Evolutionary conservation across 2,797 vertebrate genomes (phyloP).

Genomic region (Austrolebias charrua): DNA sequence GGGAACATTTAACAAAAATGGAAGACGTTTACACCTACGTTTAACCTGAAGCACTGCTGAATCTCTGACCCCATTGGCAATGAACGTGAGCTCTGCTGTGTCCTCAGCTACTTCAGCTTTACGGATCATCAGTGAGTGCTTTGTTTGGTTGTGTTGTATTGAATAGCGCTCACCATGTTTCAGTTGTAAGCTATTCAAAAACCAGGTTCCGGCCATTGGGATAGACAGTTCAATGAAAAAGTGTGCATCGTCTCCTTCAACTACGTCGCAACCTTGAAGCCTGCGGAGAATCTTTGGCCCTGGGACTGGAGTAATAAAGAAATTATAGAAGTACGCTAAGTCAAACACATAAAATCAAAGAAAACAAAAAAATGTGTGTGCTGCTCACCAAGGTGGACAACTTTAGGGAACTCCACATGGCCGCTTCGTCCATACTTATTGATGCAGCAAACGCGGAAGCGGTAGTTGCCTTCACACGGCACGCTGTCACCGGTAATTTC

Average conservation of each 20-base stretch:
- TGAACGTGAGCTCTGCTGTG: constrained; percentile 83
- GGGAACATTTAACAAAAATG: not conserved
- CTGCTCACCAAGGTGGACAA: constrained; percentile 86
- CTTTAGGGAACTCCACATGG: constrained; percentile 87
- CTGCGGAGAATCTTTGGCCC: constrained; percentile 80
- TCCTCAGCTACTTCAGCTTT: constrained; percentile 66
- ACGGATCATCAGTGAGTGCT: constrained; percentile 81
- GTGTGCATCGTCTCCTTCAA: constrained; percentile 79
- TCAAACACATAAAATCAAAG: not conserved
- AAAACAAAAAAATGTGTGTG: not conserved
- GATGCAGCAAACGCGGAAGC: constrained; percentile 87
- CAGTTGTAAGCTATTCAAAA: constrained; percentile 83
- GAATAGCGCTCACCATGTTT: constrained; percentile 64
- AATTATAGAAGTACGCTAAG: not conserved
- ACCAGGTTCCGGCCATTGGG: constrained; percentile 85
- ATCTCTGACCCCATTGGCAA: constrained; percentile 83
- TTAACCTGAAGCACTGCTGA: constrained; percentile 82
- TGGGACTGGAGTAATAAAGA: constrained; percentile 75
- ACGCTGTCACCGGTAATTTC: constrained; percentile 85
- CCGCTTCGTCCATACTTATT: constrained; percentile 89
- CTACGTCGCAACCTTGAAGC: constrained; percentile 75
- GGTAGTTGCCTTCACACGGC: constrained; percentile 85
- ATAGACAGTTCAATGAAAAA: constrained; percentile 88
- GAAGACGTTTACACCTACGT: constrained; percentile 55
- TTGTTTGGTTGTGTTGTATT: constrained; percentile 66